Percentiles rank a stretch among this genome's conserved stretches.
These are phyloP conservation scores for Dicycla oo DNA, from an alignment of 2,888 invertebrate species.

Conservation along the genomic window DNA sequence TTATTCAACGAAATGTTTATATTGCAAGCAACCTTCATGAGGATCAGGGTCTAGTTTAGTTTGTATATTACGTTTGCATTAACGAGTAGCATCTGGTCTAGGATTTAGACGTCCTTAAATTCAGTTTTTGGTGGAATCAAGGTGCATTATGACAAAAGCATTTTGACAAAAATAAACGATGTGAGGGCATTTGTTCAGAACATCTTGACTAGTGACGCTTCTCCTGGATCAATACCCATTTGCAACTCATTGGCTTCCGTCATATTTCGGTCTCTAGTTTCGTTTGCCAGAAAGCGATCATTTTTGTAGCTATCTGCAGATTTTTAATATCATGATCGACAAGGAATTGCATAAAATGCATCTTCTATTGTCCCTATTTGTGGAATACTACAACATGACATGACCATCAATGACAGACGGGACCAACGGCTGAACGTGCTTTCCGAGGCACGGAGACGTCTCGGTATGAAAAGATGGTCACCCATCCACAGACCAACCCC, in stretches of 20 bases:
- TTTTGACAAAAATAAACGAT: too few relatives aligned
- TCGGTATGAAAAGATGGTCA: too few relatives aligned
- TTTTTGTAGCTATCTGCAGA: too few relatives aligned
- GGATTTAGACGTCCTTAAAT: background rate
- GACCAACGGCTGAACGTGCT: too few relatives aligned
- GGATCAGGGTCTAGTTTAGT: slow-evolving; percentile 27
- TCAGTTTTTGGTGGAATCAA: background rate
- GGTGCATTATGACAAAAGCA: background rate
- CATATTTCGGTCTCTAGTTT: background rate
- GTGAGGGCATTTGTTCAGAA: background rate
- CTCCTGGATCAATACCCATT: background rate
- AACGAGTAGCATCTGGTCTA: background rate
- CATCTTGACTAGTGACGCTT: background rate
- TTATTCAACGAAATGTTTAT: slow-evolving; percentile 24
- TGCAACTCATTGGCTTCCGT: background rate
- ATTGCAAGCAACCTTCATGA: slow-evolving; percentile 23
- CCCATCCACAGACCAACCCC: too few relatives aligned
- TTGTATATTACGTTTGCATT: slow-evolving; percentile 14
- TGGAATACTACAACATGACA: too few relatives aligned
- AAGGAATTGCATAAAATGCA: background rate
- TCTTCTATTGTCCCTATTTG: too few relatives aligned
- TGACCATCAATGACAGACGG: too few relatives aligned
- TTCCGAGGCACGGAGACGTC: too few relatives aligned
- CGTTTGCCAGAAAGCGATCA: background rate
- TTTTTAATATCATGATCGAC: background rate